Evolutionary conservation across 2,888 invertebrate genomes (phyloP), one percentile per base, ranked within the genome.

Genomic region (Ditula angustiorana): DNA sequence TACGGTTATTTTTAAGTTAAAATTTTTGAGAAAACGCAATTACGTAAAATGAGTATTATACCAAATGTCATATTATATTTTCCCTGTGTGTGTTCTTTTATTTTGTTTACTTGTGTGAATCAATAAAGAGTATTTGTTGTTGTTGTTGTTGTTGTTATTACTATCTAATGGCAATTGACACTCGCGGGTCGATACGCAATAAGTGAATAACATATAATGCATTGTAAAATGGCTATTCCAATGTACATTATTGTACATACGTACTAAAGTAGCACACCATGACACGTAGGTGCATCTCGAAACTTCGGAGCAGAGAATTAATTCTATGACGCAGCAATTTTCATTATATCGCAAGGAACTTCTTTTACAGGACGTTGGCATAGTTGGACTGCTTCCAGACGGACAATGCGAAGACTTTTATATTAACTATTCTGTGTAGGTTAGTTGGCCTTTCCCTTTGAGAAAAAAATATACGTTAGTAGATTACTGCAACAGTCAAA

Each of bases 381-480:
- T 64, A 71, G 71, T 76, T 80, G 76, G 75, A 76, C 49, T 41
- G 66, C 44, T 62, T 75, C 73, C 75, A 76, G 69, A 50, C 62
- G 66, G 69, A 71, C 72, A 70, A 71, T 61, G 50, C 57, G 61
- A 58, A 62, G 24, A 7, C 11, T 37, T 26, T 49, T 49, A 35
- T 49, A 56, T 57, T 62, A 47, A 47, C 21, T 47, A 46, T 16
- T 50, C 28, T 50, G 37, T 23, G 16, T 57, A 50, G 33, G 61
- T 53, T 33, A 21, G 11, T 10, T 30, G 11, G 23, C 21, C 23
- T 44, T 35, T 19, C 24, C 37, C 11, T n/a, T 37, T 28, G 49
- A 37, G 11, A 23, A 30, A 11, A 23, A 8, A 19, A 10, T 23
- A n/a, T 37, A 5, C 19, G 11, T 21, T 47, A 30, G n/a, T 19